Evolutionary conservation across 2,797 vertebrate species (phyloP).

Genomic region (Podarcis lilfordi): DNA sequence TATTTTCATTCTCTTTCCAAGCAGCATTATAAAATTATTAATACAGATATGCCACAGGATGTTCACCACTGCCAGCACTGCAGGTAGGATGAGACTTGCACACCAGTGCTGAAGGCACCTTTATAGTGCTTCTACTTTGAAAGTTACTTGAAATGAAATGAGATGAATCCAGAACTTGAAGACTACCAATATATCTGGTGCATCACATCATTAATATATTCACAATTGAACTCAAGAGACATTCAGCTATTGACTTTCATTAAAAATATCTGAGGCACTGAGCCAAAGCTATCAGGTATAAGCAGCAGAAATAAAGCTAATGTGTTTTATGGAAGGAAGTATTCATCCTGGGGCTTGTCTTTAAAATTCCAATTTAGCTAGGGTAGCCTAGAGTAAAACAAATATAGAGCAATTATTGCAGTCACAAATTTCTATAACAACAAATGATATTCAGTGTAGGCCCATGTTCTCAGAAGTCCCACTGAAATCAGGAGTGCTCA

Average conservation of each 20-base stretch:
- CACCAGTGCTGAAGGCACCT: neutral
- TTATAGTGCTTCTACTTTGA: neutral
- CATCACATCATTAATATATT: neutral
- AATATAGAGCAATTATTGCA: neutral
- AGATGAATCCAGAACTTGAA: neutral
- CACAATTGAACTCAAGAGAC: neutral
- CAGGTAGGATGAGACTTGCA: neutral
- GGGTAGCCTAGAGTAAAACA: neutral
- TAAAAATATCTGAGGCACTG: neutral
- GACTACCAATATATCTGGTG: neutral
- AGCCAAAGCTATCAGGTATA: neutral
- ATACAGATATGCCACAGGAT: neutral
- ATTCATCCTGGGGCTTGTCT: neutral
- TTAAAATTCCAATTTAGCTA: neutral
- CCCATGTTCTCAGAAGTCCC: neutral
- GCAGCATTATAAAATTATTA: neutral
- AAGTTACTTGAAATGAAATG: neutral
- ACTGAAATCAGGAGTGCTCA: neutral
- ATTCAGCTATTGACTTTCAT: neutral
- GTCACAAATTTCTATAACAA: neutral
- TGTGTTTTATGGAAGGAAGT: neutral
- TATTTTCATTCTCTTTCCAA: neutral
- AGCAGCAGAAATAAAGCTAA: neutral
- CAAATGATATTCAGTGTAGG: neutral
- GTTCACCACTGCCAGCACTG: neutral